A percentile compares a stretch with the other conserved stretches of the same genome.
Conservation (phyloP, 2,797 vertebrate genomes). For the Pangasius sanitwongsei region DNA sequence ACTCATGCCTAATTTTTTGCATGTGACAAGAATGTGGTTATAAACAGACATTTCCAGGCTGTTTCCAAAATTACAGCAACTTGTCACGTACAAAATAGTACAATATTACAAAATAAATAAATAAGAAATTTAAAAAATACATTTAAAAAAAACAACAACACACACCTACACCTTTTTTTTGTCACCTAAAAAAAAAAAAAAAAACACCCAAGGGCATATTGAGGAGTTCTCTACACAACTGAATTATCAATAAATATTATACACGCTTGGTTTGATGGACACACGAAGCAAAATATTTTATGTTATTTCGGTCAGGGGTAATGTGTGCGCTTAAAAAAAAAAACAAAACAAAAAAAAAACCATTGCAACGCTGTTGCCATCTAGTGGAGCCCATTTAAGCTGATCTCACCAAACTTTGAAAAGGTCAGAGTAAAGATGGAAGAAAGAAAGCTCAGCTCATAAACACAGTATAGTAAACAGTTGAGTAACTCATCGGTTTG, state of each 20-base stretch:
- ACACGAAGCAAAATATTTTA: conserved; percentile 4
- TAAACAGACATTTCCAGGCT: background rate
- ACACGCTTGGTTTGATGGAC: background rate
- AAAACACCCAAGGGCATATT: background rate
- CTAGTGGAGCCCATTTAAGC: conserved; percentile 29
- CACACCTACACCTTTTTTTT: background rate
- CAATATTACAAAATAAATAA: too few relatives aligned
- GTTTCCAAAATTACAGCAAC: background rate
- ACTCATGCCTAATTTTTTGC: background rate
- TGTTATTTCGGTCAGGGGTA: background rate
- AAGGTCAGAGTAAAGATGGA: conserved; percentile 3
- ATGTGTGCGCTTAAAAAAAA: background rate
- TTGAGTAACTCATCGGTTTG: background rate
- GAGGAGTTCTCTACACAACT: background rate
- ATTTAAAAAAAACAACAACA: background rate
- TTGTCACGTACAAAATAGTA: background rate
- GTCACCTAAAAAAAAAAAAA: background rate
- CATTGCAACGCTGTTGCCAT: conserved; percentile 47
- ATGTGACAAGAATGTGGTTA: too few relatives aligned
- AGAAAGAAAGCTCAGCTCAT: conserved; percentile 1
- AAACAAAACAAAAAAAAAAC: too few relatives aligned
- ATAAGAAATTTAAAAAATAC: background rate
- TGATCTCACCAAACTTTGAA: background rate
- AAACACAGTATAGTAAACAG: conserved; percentile 40
- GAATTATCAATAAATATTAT: conserved; percentile 1